A percentile compares a stretch with the other conserved stretches of the same genome.
phyloP scores from a whole-genome alignment of 2,113 vertebrate species.

The Phaethon lepturus region DNA sequence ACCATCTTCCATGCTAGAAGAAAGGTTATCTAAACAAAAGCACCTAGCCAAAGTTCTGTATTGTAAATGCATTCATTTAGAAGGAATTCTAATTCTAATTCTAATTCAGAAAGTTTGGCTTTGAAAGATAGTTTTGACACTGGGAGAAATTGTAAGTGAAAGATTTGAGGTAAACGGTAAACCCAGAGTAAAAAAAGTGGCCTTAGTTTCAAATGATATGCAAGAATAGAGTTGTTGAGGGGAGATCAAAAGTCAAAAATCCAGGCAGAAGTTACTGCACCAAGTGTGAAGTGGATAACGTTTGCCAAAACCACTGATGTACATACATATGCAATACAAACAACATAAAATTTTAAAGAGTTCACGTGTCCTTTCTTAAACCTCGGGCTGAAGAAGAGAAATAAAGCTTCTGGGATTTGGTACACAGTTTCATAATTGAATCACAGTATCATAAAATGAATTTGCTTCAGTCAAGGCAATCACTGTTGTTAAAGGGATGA shows the following conservation, averaged over 20 bases:
- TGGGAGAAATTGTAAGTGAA: background rate
- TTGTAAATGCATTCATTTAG: background rate
- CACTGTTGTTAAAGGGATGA: background rate
- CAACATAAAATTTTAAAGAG: background rate
- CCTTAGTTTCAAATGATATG: background rate
- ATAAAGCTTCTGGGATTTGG: background rate
- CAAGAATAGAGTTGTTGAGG: background rate
- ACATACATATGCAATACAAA: background rate
- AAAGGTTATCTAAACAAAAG: background rate
- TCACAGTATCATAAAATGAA: background rate
- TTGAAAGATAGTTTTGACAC: background rate
- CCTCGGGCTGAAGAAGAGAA: background rate
- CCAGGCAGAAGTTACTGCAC: background rate
- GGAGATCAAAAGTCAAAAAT: background rate
- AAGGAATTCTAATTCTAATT: background rate
- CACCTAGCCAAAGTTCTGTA: background rate
- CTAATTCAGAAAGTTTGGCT: background rate
- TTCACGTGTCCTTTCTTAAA: background rate
- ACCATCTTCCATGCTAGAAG: slow-evolving; percentile 87
- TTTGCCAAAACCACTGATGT: background rate
- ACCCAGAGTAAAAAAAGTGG: background rate
- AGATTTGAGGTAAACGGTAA: background rate
- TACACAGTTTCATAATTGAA: background rate
- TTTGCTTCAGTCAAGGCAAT: background rate
- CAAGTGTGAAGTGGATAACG: background rate